Evolutionary conservation across 2,888 invertebrate species (phyloP), one percentile per base, ranked within the genome.

Genomic region (Morpho deidamia): DNA sequence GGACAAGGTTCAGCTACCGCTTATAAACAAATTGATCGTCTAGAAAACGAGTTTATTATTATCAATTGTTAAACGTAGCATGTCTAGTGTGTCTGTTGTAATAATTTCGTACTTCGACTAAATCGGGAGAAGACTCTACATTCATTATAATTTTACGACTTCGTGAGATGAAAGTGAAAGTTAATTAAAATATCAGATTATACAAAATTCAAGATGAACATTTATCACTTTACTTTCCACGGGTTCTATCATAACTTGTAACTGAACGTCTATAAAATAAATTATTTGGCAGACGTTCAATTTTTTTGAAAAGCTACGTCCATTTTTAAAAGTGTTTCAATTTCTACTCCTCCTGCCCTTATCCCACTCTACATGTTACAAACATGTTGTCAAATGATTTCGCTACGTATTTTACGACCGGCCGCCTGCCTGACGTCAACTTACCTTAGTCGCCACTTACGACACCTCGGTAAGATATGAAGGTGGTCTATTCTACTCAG

Each of bases 91-190:
- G 5, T 23, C 23, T 23, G 23, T 23, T 23, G 5, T 23, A 23
- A 23, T 23, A 23, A 23, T 23, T 23, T 23, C 23, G 23, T 23
- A 23, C 2, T 3, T 23, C 23, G 23, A 23, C 23, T 23, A 23
- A 23, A 23, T 23, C 23, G 2, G 23, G 0, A 23, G 23, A 3
- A 23, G 23, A 23, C 23, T 37, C 10, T 37, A 37, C 37, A 37
- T 37, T 37, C n/a, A 10, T n/a, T 58, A 47, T 50, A 61, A 47
- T 58, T 42, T 35, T 39, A 46, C 42, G 46, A 45, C 45, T 54
- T 47, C 40, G 42, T 43, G 12, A 43, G 35, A 47, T 44, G 53
- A 57, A 56, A 59, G 56, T 47, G 58, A 61, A 58, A 61, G 51
- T 53, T 53, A 53, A 59, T 54, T 51, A 58, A 55, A 53, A 54